Percentiles rank a stretch among this genome's conserved stretches.
phyloP scores from a whole-genome alignment of 2,888 invertebrate genomes.

The Aleiodes alternator region DNA sequence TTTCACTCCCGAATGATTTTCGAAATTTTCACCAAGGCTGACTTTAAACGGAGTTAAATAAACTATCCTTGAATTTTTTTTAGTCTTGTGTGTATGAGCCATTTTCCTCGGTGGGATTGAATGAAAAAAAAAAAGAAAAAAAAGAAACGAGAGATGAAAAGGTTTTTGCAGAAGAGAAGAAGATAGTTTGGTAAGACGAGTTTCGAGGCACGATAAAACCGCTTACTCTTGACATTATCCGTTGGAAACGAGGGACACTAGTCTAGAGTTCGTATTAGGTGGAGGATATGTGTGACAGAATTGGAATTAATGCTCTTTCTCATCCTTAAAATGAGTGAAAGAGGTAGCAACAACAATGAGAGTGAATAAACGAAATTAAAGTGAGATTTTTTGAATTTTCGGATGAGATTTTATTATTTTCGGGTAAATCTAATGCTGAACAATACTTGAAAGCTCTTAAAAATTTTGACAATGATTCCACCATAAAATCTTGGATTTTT shows the following conservation, averaged over 20 bases:
- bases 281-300: too few species aligned
- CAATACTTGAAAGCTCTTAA: too few species aligned
- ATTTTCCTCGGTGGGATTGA: background rate
- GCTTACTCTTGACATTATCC: slow-evolving; percentile 34
- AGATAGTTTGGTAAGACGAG: background rate
- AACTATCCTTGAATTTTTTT: slow-evolving; percentile 1
- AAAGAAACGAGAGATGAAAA: slow-evolving; percentile 7
- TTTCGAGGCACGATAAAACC: slow-evolving; percentile 15
- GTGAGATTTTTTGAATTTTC: too few species aligned
- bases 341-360: too few species aligned
- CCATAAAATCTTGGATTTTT: too few species aligned
- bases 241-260: slow-evolving; percentile 9
- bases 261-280: background rate
- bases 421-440: too few species aligned
- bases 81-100: background rate
- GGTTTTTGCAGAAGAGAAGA: background rate
- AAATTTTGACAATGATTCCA: too few species aligned
- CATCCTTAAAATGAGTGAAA: too few species aligned
- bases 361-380: too few species aligned
- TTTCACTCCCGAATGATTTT: slow-evolving; percentile 5
- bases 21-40: slow-evolving; percentile 7
- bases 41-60: slow-evolving; percentile 18
- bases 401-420: too few species aligned
- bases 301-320: too few species aligned
- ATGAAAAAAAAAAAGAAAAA: background rate